These are phyloP conservation scores for Nasua narica DNA, from an alignment of 2,797 vertebrate species.

Conservation along the genomic window DNA sequence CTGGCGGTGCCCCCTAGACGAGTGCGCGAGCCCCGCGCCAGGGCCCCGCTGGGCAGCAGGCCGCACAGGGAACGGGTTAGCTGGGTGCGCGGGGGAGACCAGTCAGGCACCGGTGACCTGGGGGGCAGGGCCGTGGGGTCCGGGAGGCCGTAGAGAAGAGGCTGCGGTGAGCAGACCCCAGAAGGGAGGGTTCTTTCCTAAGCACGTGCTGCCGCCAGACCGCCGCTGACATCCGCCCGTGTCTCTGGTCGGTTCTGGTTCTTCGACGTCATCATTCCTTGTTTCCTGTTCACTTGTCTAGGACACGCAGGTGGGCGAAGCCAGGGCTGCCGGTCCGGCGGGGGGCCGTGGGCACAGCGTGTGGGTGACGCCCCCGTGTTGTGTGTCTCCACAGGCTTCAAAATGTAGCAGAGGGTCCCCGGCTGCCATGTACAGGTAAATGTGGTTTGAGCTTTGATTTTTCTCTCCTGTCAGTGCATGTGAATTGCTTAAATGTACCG, in stretches of 20 bases:
- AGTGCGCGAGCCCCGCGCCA: too few relatives aligned
- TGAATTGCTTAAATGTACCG: background rate
- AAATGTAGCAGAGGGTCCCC: slow-evolving; percentile 49
- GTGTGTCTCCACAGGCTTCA: slow-evolving; percentile 60
- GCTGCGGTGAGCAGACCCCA: background rate
- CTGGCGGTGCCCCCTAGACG: background rate
- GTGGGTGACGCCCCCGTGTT: background rate
- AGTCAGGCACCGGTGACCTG: background rate
- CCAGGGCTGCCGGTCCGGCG: background rate
- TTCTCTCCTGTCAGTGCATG: background rate
- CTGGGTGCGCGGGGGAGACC: too few relatives aligned
- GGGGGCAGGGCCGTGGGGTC: background rate
- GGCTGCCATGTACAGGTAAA: slow-evolving; percentile 54
- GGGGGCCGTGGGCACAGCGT: background rate
- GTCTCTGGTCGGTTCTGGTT: background rate
- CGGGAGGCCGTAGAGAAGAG: fast-evolving
- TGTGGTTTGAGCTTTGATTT: background rate
- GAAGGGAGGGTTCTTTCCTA: background rate
- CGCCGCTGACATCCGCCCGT: fast-evolving
- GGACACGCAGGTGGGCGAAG: background rate
- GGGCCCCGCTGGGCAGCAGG: too few relatives aligned
- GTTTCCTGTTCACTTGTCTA: background rate
- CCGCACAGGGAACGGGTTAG: background rate
- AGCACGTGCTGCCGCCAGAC: background rate
- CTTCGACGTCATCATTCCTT: background rate